Base-by-base conservation (phyloP, 1,140 invertebrate species). In the Metaphire vulgaris region DNA sequence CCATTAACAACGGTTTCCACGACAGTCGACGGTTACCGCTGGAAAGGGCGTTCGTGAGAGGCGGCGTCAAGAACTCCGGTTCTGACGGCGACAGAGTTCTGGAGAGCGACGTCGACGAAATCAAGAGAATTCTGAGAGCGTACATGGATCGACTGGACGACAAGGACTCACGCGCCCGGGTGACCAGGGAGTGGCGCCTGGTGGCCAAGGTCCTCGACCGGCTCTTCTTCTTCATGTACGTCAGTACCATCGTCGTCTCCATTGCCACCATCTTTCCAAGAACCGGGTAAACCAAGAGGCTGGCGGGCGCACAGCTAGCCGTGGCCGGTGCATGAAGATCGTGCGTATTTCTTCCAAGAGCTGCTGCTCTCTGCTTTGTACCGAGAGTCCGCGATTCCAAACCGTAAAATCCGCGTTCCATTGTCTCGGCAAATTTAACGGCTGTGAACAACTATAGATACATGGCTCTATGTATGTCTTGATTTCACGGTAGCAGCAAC, bases 151-250 rank as follows among this genome's bases (percentile, higher is more conserved):
- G 81, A 69, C 74, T 83, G 21, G 65, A 71, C 0, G 81, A 83
- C 14, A 83, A 81, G 65, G 83, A 84, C 12, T 76, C 75, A 64
- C 76, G 77, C 33, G 81, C 81, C 67, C 83, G 83, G 74, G 79
- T 82, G 21, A 79, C 77, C 1, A 76, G 81, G 69, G 84, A 85
- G 72, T 86, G 85, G 85, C 80, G 83, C 74, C 77, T 82, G 14
- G 82, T 86, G 12, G 85, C 85, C 14, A 77, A 85, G 0, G 84
- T 86, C 26, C 78, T 86, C 16, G 85, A 86, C 76, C 78, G 85
- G 70, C 75, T 85, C 12, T 85, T 86, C 70, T 86, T 86, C 81
- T 82, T 84, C 75, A 30, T 83, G 0, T 86, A 86, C 78, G 75
- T 79, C 28, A 73, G 33, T 29, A 80, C 82, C 14, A 85, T 86